Evolutionary conservation across 1,140 invertebrate genomes (phyloP), one percentile per base, ranked within the genome.

Genomic region (Ruditapes philippinarum): DNA sequence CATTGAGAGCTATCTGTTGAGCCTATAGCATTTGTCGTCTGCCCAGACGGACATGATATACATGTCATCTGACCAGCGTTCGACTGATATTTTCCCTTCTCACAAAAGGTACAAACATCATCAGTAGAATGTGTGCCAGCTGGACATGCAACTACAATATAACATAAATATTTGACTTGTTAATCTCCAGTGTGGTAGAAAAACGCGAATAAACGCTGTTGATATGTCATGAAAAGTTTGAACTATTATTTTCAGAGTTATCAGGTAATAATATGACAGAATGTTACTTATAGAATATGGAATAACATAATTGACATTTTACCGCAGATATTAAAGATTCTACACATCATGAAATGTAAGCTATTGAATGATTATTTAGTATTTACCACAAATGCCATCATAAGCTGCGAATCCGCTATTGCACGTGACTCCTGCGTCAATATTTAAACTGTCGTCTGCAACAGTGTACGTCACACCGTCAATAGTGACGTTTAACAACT

Each of bases 61-160:
- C 78, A 80, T 12, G 25, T 12, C 33, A 51, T 80, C 51, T 80
- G 78, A 1, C 78, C 78, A 0, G 5, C 36, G 28, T 17, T 54
- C 1, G 78, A 60, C 31, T 80, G 78, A 57, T 80, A 60, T 9
- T n/a, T 51, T 19, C 74, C 74, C 19, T 49, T 31, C 28, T 79
- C 74, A 79, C 74, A 79, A 22, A 49, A 38, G 7, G 22, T 49
- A 57, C 78, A 80, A n/a, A 80, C 51, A 0, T 25, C 25, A 38
- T 33, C 19, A 19, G 1, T 28, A 17, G 14, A n/a, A 36, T 80
- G 60, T 5, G 49, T 80, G 7, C 78, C 78, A 38, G n/a, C 25
- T 17, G 78, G 51, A 38, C 78, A 80, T 36, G 0, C 25, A 7
- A 80, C 78, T 80, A 25, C n/a, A 0, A 33, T 49, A 54, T 36